Percentiles rank a stretch among this genome's conserved stretches.
Evolutionary conservation across 1,140 invertebrate genomes (phyloP).

Genomic region (Bradynema listronoti): DNA sequence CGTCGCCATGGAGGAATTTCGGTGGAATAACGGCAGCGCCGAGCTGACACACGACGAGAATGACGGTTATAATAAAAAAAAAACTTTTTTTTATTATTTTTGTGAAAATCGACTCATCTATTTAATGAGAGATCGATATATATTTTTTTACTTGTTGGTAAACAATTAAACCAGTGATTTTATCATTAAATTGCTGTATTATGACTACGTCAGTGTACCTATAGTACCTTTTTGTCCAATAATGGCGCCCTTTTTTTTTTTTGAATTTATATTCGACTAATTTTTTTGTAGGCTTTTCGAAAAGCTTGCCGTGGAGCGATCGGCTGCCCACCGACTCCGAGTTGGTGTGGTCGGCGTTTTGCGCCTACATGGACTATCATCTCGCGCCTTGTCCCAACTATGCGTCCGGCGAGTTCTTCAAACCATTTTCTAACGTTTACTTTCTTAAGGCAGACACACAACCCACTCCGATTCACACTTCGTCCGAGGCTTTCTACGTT

Average conservation of each 20-base stretch:
- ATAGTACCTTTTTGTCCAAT: neutral
- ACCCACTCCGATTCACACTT: too few relatives aligned
- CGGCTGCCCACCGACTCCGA: constrained; percentile 21
- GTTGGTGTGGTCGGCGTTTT: constrained; percentile 17
- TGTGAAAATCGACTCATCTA: too few relatives aligned
- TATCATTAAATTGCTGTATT: too few relatives aligned
- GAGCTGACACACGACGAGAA: constrained; percentile 12
- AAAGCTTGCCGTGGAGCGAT: constrained; percentile 8
- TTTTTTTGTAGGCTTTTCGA: constrained; percentile 12
- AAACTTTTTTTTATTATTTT: too few relatives aligned
- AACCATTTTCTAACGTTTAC: constrained; percentile 5
- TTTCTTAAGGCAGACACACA: too few relatives aligned
- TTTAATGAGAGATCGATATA: too few relatives aligned
- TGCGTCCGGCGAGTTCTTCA: constrained; percentile 2
- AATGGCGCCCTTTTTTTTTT: neutral
- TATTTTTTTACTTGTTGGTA: neutral
- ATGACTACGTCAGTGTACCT: too few relatives aligned
- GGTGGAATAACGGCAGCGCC: constrained; percentile 24
- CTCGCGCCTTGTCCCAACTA: constrained; percentile 10
- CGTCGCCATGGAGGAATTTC: constrained; percentile 19
- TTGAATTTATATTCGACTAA: neutral
- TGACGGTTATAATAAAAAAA: too few relatives aligned
- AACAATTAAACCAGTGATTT: neutral
- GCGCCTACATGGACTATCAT: constrained; percentile 24
- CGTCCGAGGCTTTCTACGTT: too few relatives aligned